phyloP scores from a whole-genome alignment of 2,113 vertebrate species.

The Geothlypis trichas region DNA sequence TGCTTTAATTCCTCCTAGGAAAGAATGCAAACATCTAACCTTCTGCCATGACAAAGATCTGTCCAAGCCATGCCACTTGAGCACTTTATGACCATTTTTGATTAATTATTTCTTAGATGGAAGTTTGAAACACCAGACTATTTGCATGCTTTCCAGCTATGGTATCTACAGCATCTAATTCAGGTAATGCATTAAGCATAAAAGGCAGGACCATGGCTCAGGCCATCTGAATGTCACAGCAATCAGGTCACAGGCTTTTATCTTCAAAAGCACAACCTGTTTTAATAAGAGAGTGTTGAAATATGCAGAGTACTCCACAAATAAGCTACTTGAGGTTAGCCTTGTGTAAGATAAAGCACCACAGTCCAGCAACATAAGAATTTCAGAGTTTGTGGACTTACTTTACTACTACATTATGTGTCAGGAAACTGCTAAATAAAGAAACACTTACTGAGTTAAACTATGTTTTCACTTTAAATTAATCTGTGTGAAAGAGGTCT shows the following conservation, averaged over 20 bases:
- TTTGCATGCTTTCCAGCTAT: conserved; percentile 9
- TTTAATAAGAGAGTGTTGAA: conserved; percentile 63
- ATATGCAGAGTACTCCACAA: conserved; percentile 39
- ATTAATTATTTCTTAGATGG: conserved; percentile 57
- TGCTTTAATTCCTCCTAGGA: neutral
- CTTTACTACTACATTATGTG: neutral
- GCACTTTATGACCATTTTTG: conserved; percentile 9
- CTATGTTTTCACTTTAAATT: neutral
- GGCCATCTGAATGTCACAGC: conserved; percentile 41
- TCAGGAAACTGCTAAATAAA: neutral
- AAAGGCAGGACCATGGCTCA: neutral
- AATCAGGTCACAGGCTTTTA: conserved; percentile 49
- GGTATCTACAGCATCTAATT: conserved; percentile 44
- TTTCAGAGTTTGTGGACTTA: neutral
- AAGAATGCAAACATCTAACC: neutral
- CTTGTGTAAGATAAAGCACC: neutral
- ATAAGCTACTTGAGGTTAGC: conserved; percentile 2
- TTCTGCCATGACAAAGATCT: conserved; percentile 30
- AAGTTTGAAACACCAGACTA: neutral
- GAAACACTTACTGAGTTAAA: neutral
- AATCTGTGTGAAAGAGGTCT: neutral
- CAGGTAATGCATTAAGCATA: conserved; percentile 37
- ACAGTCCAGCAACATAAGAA: neutral
- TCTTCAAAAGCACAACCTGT: conserved; percentile 56
- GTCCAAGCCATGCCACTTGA: neutral